Base-by-base conservation (phyloP, 2,797 vertebrate species). In the Sorex maritimensis region DNA sequence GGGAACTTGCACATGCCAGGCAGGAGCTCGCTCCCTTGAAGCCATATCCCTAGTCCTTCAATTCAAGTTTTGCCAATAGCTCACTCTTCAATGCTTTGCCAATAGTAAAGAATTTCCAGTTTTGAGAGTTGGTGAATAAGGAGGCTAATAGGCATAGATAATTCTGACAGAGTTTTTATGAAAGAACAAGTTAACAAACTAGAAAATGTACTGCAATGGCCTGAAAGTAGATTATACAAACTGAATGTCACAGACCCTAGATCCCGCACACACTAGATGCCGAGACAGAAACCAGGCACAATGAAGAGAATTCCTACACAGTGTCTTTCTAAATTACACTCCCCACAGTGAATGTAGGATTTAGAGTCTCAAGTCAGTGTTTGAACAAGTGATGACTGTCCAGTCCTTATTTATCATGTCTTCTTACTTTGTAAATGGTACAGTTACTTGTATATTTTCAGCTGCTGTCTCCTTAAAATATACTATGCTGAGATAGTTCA, bases 41-140 rank as follows among this genome's bases (percentile, higher is more conserved):
- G 49, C 49, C 49, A 14, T 52, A 52, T 52, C 58, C 58, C 58
- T 6, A 61, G 6, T 61, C 19, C 58, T 4, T 61, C 38, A 63
- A 71, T 65, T 81, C 72, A 71, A 46, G 3, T 73, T 91, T 71
- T 91, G 44, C 26, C 87, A 95, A 67, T 49, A 83, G 58, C 30
- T 69, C 34, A 68, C 13, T 79, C 72, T 69, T 78, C 78, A 26
- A 72, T 80, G 79, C 44, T 93, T 63, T 52, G 49, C 30, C 72
- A 82, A 69, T 30, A 80, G 17, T 61, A 77, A 72, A 77, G 68
- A 41, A 74, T 86, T 91, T 94, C 88, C 84, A 67, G 44, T 81
- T 93, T 84, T 49, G 71, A 82, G 93, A 94, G 26, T 82, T 80
- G 75, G 15, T 5, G 75, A 89, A 15, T 90, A 94, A 95, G 72